These are phyloP conservation scores for Cyaniris semiargus DNA, from an alignment of 2,888 invertebrate genomes.

Conservation along the genomic window DNA sequence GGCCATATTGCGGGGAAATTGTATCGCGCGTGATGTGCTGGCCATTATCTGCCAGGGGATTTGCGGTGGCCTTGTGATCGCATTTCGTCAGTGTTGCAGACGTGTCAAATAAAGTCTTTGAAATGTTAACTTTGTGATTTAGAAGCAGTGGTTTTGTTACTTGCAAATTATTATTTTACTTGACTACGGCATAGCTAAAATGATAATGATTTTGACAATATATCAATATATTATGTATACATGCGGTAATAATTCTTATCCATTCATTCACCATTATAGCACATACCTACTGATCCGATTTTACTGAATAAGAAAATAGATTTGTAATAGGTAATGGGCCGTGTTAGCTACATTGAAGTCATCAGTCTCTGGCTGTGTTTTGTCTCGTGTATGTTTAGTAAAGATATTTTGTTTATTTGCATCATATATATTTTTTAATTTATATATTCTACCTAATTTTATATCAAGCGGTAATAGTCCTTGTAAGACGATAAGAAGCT, in stretches of 20 bases:
- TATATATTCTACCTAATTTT: background rate
- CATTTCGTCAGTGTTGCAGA: constrained; percentile 18
- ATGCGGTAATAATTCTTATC: too few relatives aligned
- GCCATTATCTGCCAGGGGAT: background rate
- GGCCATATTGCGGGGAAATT: constrained; percentile 23
- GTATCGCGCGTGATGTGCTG: constrained; percentile 23
- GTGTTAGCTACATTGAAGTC: too few relatives aligned
- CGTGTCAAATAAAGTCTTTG: background rate
- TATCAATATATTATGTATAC: too few relatives aligned
- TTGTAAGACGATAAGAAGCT: constrained; percentile 21
- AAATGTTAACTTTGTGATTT: background rate
- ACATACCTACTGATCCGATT: too few relatives aligned
- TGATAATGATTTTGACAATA: too few relatives aligned
- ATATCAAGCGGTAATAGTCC: background rate
- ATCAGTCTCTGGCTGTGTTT: too few relatives aligned
- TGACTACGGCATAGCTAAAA: too few relatives aligned
- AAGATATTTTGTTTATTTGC: background rate
- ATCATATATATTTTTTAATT: background rate
- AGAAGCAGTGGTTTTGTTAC: background rate
- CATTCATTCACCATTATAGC: too few relatives aligned
- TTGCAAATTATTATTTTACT: too few relatives aligned
- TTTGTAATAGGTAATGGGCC: too few relatives aligned
- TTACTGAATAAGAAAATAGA: too few relatives aligned
- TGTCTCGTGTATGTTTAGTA: too few relatives aligned
- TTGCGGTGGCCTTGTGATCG: constrained; percentile 21